Evolutionary conservation across 2,797 vertebrate genomes (phyloP).

Genomic region (Cossypha heuglini): DNA sequence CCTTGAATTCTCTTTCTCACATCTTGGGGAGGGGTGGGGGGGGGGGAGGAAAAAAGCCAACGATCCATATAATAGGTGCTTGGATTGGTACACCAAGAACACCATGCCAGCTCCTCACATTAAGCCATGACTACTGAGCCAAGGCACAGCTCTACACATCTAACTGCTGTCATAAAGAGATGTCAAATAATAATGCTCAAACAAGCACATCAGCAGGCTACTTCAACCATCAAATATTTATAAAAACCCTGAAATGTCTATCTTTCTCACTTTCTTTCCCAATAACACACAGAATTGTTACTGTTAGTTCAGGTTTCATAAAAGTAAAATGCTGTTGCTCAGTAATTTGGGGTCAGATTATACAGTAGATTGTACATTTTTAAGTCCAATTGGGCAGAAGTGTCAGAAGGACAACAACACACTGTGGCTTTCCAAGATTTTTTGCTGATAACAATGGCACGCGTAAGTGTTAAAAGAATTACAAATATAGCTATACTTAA

Average conservation of each 20-base stretch:
- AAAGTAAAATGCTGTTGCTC: not conserved
- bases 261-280: not conserved
- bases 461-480: not conserved
- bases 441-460: not conserved
- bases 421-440: not conserved
- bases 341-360: not conserved
- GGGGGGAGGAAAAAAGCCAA: not conserved
- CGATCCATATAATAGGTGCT: not conserved
- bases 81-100: not conserved
- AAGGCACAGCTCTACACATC: not conserved
- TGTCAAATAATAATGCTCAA: constrained; percentile 30
- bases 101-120: not conserved
- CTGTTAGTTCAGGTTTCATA: not conserved
- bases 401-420: not conserved
- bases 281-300: not conserved
- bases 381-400: not conserved
- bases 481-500: not conserved
- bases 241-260: not conserved
- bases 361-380: not conserved
- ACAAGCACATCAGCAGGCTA: not conserved
- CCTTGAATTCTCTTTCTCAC: not conserved
- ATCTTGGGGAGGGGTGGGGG: not conserved
- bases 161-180: constrained; percentile 5
- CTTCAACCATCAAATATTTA: constrained; percentile 51
- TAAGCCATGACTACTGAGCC: not conserved